Conservation (phyloP, 2,888 invertebrate genomes). For the Salticus scenicus region DNA sequence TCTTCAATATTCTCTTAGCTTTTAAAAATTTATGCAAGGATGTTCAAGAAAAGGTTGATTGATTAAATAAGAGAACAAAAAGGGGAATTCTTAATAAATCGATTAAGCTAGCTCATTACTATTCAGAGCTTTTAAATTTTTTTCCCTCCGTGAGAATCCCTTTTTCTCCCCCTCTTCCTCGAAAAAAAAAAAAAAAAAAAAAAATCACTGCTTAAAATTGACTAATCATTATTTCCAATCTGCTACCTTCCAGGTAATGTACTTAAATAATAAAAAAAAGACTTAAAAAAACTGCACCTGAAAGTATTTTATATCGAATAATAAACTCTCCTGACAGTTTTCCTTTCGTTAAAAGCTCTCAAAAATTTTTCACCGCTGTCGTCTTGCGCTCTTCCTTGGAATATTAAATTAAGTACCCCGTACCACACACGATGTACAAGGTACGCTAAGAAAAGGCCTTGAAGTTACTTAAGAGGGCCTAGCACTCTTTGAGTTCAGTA, state of each 20-base stretch:
- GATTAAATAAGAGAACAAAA: background rate
- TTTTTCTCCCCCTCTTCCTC: too few relatives aligned
- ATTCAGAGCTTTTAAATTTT: background rate
- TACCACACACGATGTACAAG: slow-evolving; percentile 8
- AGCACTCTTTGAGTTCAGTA: slow-evolving; percentile 41
- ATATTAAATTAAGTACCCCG: slow-evolving; percentile 51
- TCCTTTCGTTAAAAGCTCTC: slow-evolving; percentile 42
- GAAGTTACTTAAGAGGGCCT: slow-evolving; percentile 36
- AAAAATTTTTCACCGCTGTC: slow-evolving; percentile 21
- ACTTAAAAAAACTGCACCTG: background rate
- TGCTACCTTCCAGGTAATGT: background rate
- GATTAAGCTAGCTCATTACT: background rate
- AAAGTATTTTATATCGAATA: slow-evolving; percentile 17
- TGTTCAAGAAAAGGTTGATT: background rate
- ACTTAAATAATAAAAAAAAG: too few relatives aligned
- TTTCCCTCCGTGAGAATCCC: background rate
- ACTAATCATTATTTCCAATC: slow-evolving; percentile 6
- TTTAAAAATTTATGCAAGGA: too few relatives aligned
- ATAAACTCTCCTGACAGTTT: slow-evolving; percentile 27
- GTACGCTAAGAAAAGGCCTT: slow-evolving; percentile 21
- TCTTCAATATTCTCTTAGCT: too few relatives aligned
- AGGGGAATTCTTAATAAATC: background rate
- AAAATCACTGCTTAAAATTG: background rate
- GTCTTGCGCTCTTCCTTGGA: slow-evolving; percentile 18
- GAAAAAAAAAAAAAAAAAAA: background rate